Base-by-base conservation (phyloP, 1,140 invertebrate species). In the Samia ricini region DNA sequence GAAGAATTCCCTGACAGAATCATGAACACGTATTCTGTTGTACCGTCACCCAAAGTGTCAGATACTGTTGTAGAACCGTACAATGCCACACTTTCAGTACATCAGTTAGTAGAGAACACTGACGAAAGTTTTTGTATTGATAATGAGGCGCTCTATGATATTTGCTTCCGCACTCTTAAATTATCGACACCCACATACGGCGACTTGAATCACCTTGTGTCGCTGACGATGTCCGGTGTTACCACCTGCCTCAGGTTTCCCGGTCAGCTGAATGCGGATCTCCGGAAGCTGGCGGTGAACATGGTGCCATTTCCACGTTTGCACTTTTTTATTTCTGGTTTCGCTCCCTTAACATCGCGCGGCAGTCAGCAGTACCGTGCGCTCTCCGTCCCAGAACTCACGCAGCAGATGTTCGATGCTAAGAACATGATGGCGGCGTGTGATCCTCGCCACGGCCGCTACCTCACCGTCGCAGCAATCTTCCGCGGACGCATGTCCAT, bases 301-400 rank as follows among this genome's bases (percentile, higher is more conserved):
- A n/a, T n/a, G n/a, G n/a, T n/a, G n/a, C n/a, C n/a, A n/a, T 99
- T 98, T 91, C 98, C 98, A 57, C 95, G 97, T 88, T 92, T 98
- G 33, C 97, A 98, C 88, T 98, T 98, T 93, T 98, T 98, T 91
- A 97, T 98, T 92, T 96, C 97, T 33, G 97, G 97, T 20, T 98
- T 90, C 95, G 96, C 64, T 95, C 97, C 61, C 8, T 92, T 98
- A 0, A 94, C 93, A n/a, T n/a, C n/a, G n/a, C n/a, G n/a, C n/a
- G n/a, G n/a, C n/a, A n/a, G n/a, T n/a, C n/a, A n/a, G n/a, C 94
- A 95, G 68, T 97, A 97, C 88, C 91, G 94, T 12, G 92, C 93
- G 7, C 90, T 96, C 20, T 95, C 96, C 50, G 97, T 92, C 95
- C 97, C 97, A 87, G 94, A 97, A 75, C 94, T 95, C 3, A 95